These are phyloP conservation scores for Enchytraeus crypticus DNA, from an alignment of 2,888 invertebrate species.

Conservation along the genomic window DNA sequence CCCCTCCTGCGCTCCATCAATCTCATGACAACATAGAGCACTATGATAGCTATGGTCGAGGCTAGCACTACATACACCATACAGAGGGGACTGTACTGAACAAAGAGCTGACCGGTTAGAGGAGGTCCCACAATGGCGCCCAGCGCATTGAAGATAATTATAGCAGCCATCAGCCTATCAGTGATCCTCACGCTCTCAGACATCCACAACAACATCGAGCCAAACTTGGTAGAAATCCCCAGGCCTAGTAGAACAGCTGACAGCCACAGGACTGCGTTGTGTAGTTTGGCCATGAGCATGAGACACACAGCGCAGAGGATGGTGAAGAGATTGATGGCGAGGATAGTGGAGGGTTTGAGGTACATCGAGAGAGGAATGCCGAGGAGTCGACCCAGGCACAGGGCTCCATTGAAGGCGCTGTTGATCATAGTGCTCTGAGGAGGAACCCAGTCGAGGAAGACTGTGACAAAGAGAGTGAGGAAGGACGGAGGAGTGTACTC, in stretches of 20 bases:
- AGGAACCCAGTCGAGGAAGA: constrained; percentile 6
- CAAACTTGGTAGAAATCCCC: constrained; percentile 14
- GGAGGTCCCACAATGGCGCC: neutral
- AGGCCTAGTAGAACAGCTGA: constrained; percentile 4
- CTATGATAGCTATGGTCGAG: no score
- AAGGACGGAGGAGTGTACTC: constrained; percentile 8
- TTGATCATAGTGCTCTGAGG: constrained; percentile 3
- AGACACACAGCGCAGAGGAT: constrained; percentile 1
- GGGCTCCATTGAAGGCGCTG: neutral
- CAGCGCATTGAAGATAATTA: neutral
- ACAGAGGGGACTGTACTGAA: neutral
- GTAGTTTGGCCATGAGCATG: neutral
- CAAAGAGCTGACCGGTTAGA: constrained; percentile 1
- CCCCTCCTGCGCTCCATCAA: no score
- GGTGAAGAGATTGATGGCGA: constrained; percentile 3
- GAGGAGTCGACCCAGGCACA: constrained; percentile 6
- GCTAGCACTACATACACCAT: neutral
- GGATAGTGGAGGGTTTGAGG: constrained; percentile 5
- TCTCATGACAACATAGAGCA: no score
- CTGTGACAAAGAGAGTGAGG: constrained; percentile 8
- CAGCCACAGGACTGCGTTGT: constrained; percentile 4
- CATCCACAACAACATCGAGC: constrained; percentile 10
- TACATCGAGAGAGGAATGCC: constrained; percentile 6
- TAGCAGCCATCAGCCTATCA: neutral
- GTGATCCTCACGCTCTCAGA: constrained; percentile 2